Conservation (phyloP, 2,888 invertebrate species). For the Diabrotica balteata region DNA sequence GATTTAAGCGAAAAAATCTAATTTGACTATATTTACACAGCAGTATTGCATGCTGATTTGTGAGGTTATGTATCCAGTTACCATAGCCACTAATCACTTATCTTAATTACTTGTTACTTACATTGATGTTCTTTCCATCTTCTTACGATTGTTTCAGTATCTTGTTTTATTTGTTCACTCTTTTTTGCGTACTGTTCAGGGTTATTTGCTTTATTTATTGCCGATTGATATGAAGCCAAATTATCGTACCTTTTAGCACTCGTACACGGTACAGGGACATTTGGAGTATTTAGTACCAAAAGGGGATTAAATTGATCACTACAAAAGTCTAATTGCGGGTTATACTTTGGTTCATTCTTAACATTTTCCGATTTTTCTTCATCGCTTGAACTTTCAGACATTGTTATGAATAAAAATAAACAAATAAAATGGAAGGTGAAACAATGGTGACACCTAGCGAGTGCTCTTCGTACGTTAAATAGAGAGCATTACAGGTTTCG, state of each 20-base stretch:
- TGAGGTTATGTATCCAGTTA: conserved; percentile 28
- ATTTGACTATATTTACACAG: not conserved
- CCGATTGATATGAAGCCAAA: conserved; percentile 67
- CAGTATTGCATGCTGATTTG: not conserved
- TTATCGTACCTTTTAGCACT: conserved; percentile 74
- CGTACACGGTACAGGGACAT: conserved; percentile 64
- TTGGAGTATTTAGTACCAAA: conserved; percentile 70
- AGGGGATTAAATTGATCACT: conserved; percentile 73
- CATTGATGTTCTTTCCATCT: conserved; percentile 63
- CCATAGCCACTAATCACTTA: not conserved
- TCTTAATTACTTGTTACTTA: conserved; percentile 44
- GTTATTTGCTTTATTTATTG: conserved; percentile 34
- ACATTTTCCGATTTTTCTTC: conserved; percentile 14
- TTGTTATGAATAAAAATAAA: conserved; percentile 20
- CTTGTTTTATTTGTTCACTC: conserved; percentile 29
- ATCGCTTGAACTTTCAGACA: conserved; percentile 35
- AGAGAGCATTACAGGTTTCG: conserved; percentile 3
- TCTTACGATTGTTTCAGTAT: conserved; percentile 39
- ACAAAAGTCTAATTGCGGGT: conserved; percentile 64
- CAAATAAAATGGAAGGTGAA: conserved; percentile 2
- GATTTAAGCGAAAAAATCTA: not conserved
- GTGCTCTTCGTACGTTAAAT: not conserved
- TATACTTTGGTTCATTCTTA: conserved; percentile 48
- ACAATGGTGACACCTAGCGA: conserved; percentile 1
- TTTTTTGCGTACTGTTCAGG: conserved; percentile 47